Base-by-base conservation (phyloP, 2,888 invertebrate genomes). In the Xylota sylvarum region DNA sequence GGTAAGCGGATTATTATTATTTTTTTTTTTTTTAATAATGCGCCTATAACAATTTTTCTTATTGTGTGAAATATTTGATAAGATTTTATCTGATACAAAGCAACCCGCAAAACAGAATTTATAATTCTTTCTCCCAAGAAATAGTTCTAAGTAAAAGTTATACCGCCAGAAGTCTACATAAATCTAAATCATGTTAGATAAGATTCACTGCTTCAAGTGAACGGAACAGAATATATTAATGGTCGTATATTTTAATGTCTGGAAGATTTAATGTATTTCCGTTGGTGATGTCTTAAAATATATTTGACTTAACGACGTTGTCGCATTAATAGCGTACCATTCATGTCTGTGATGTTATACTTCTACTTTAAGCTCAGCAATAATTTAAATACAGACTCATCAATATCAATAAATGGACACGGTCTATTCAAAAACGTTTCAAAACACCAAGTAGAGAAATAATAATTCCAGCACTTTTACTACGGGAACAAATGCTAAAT, bases 1-100 rank as follows among this genome's bases (percentile, higher is more conserved):
- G 14, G n/a, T 55, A 55, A 55, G 23, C 32, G 30, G 55, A 27
- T 55, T 32, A 55, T 55, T 55, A 32, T 14, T 7, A n/a, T 9
- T 27, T 12, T 23, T 30, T 55, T 14, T 9, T 27, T 12, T 10
- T 55, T 55, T 55, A 32, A 14, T 55, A n/a, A 55, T 9, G 9
- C n/a, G 14, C 14, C 14, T 55, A 23, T 12, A 30, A 3, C 5
- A 12, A 30, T 30, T 55, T 14, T 12, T 32, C 23, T 32, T 32
- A 52, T 9, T 32, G 14, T 55, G 55, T 55, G 14, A 55, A 6
- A 32, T 30, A 32, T 30, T 7, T 55, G 14, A 43, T 43, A 43
- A 43, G 43, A 43, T 2, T 43, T 14, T 12, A 43, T 43, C 43
- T n/a, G 9, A 14, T 6, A 14, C 6, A 14, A 43, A 6, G 43